Evolutionary conservation across 2,888 invertebrate species (phyloP).

Genomic region (Sphecodes monilicornis): DNA sequence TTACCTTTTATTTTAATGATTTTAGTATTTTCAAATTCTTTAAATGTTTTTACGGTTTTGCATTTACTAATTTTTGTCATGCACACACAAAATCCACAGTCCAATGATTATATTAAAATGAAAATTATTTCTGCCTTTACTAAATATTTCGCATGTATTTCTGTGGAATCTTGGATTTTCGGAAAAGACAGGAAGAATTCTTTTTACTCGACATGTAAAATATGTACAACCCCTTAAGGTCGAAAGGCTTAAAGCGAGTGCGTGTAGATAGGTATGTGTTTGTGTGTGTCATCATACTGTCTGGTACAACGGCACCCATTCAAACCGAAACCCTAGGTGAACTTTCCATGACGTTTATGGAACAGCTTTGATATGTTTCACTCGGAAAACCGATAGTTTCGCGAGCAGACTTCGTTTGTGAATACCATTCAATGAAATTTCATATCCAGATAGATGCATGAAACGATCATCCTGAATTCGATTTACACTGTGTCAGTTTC

Average conservation of each 20-base stretch:
- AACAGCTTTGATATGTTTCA: conserved; percentile 60
- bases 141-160: not conserved
- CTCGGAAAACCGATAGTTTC: conserved; percentile 63
- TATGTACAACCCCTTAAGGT: not conserved
- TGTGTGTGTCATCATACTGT: not conserved
- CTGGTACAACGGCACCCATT: conserved; percentile 25
- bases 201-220: not conserved
- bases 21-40: not conserved
- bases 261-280: not conserved
- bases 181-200: not conserved
- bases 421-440: conserved; percentile 53
- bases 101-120: not conserved
- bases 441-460: conserved; percentile 20
- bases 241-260: not conserved
- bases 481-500: not conserved
- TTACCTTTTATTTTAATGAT: not conserved
- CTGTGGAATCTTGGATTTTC: not conserved
- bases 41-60: too few relatives aligned
- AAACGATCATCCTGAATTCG: conserved; percentile 26
- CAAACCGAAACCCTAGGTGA: conserved; percentile 66
- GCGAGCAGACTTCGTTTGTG: conserved; percentile 38
- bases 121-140: not conserved
- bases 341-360: conserved; percentile 60
- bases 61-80: not conserved
- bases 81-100: not conserved